Percentiles rank a stretch among this genome's conserved stretches.
These are phyloP conservation scores for Epicampocera succincta DNA, from an alignment of 2,888 invertebrate species.

Conservation along the genomic window DNA sequence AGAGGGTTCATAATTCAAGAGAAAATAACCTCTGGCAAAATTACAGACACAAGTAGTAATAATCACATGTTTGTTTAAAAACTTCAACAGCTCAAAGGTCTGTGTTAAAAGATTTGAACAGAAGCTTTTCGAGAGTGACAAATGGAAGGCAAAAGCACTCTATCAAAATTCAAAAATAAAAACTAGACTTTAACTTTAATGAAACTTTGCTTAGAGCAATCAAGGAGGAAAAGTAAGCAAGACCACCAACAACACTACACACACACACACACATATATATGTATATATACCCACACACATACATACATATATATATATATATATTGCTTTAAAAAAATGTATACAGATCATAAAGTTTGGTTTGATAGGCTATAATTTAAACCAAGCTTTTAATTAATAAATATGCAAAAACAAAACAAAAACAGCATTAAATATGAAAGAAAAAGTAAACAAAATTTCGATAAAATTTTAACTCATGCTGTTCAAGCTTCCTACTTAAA, in stretches of 20 bases:
- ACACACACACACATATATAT: no score
- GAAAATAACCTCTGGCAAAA: slow-evolving; percentile 41
- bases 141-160: slow-evolving; percentile 1
- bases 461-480: no score
- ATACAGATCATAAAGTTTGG: no score
- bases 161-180: neutral
- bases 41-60: slow-evolving; percentile 6
- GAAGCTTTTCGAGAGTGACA: slow-evolving; percentile 34
- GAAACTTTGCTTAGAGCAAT: slow-evolving; percentile 18
- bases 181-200: slow-evolving; percentile 20
- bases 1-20: neutral
- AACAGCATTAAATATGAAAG: no score
- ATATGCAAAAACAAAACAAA: no score
- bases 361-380: slow-evolving; percentile 1
- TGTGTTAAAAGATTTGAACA: slow-evolving; percentile 7
- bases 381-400: no score
- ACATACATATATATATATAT: no score
- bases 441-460: no score
- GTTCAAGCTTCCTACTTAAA: neutral
- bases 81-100: slow-evolving; percentile 25
- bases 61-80: slow-evolving; percentile 20
- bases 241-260: slow-evolving; percentile 1
- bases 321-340: no score
- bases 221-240: neutral
- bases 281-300: no score